Evolutionary conservation across 2,113 vertebrate genomes (phyloP), one percentile per base, ranked within the genome.

Genomic region (Hippocampus abdominalis): DNA sequence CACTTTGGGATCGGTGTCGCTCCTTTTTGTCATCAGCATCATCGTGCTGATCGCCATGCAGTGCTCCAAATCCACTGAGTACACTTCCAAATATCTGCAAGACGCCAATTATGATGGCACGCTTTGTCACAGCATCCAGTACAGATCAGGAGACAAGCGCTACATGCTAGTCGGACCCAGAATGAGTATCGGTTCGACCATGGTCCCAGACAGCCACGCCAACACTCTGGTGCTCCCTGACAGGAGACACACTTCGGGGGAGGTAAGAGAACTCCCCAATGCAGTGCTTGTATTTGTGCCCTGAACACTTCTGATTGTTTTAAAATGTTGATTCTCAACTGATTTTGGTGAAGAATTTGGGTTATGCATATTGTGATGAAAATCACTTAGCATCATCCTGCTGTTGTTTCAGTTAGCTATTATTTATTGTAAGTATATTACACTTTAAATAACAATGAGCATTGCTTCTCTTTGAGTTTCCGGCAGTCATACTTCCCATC

Each of bases 161-260:
- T 90, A 90, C 80, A 90, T 90, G 89, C 70, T 91, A 40, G 90
- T 91, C 69, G 89, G 87, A 83, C 87, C 87, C 61, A 86, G 87
- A 39, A 91, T 87, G 86, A 89, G 86, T 63, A 86, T 90, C 20
- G 89, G 88, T 44, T 90, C 89, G 62, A 86, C 84, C 59, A 75
- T 90, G 66, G 85, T 75, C 0, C 80, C 87, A 0, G 90, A 89
- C 0, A 91, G 89, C 46, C 83, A 91, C 48, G 80, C 70, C 0
- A 90, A 90, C 32, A 90, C 89, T 74, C 87, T 49, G 86, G 76
- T 85, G 83, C 77, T 36, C 36, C 25, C 57, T 16, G 29, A 68
- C 74, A 44, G 42, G 42, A 44, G 42, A 12, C 42, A 44, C 4
- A 44, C 42, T 4, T 44, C 42, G 2, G 48, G 48, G 20, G 49